These are phyloP conservation scores for Phengaris alcon DNA, from an alignment of 2,888 invertebrate genomes.

Conservation along the genomic window DNA sequence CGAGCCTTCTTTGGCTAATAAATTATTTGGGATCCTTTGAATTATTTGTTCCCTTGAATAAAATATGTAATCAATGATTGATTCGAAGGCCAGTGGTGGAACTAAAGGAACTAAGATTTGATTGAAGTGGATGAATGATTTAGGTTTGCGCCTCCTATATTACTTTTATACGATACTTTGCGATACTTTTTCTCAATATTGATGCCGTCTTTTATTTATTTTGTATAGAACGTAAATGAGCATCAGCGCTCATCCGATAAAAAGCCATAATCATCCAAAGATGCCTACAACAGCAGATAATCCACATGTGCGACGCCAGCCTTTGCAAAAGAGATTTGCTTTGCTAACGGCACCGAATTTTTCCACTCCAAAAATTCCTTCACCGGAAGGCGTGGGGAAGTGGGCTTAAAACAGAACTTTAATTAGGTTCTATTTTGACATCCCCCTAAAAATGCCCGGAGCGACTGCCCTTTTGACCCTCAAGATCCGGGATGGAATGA, in stretches of 20 bases:
- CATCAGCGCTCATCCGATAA: too few relatives aligned
- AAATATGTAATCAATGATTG: conserved; percentile 26
- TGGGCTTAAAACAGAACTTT: background rate
- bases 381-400: background rate
- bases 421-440: conserved; percentile 11
- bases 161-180: too few relatives aligned
- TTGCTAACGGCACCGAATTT: too few relatives aligned
- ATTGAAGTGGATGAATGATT: conserved; percentile 2
- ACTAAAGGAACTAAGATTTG: background rate
- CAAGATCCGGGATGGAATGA: conserved; percentile 31
- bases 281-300: too few relatives aligned
- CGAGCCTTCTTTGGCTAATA: conserved; percentile 14
- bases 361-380: background rate
- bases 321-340: too few relatives aligned
- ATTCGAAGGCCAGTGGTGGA: conserved; percentile 11
- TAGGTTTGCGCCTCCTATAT: background rate
- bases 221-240: too few relatives aligned
- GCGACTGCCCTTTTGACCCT: conserved; percentile 22
- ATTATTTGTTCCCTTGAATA: conserved; percentile 22
- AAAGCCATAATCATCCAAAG: too few relatives aligned
- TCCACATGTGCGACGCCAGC: too few relatives aligned
- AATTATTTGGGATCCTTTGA: conserved; percentile 25
- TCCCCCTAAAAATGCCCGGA: conserved; percentile 7
- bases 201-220: too few relatives aligned
- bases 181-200: too few relatives aligned